A percentile compares a stretch with the other conserved stretches of the same genome.
phyloP scores from a whole-genome alignment of 2,797 vertebrate genomes.

The Perodicticus potto region DNA sequence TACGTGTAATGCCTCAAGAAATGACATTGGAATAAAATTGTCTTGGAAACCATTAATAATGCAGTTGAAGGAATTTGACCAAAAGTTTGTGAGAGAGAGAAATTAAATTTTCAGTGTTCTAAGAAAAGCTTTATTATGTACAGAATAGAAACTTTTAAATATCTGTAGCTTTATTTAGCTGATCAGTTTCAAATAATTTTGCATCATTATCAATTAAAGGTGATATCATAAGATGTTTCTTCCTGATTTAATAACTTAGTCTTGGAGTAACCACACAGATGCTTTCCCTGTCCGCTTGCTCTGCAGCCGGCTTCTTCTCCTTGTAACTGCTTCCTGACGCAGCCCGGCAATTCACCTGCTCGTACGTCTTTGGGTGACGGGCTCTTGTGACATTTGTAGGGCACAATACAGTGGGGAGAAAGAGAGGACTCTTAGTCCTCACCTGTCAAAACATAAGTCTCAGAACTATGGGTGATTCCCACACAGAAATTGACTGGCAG shows the following conservation, averaged over 20 bases:
- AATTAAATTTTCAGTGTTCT: constrained; percentile 56
- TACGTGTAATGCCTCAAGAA: background rate
- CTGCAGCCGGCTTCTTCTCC: background rate
- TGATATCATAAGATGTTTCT: background rate
- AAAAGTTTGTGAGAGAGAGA: constrained; percentile 35
- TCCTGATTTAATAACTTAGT: background rate
- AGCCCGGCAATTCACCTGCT: rapidly evolving
- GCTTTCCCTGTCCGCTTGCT: rapidly evolving
- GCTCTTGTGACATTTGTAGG: background rate
- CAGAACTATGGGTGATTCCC: background rate
- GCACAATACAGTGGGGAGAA: background rate
- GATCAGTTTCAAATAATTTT: constrained; percentile 10
- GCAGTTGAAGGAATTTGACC: constrained; percentile 24
- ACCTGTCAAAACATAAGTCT: background rate
- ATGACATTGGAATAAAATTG: background rate
- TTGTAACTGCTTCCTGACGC: background rate
- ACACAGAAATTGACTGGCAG: background rate
- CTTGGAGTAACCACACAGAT: background rate
- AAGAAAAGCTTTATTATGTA: constrained; percentile 2
- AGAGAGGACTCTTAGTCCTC: background rate
- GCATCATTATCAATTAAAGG: background rate
- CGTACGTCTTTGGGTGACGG: no score
- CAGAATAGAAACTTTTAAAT: background rate
- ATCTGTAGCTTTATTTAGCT: background rate
- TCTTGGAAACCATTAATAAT: constrained; percentile 56